Percentiles rank a stretch among this genome's conserved stretches.
Conservation (phyloP, 2,797 vertebrate genomes). For the Sebastiscus albofasciatus region DNA sequence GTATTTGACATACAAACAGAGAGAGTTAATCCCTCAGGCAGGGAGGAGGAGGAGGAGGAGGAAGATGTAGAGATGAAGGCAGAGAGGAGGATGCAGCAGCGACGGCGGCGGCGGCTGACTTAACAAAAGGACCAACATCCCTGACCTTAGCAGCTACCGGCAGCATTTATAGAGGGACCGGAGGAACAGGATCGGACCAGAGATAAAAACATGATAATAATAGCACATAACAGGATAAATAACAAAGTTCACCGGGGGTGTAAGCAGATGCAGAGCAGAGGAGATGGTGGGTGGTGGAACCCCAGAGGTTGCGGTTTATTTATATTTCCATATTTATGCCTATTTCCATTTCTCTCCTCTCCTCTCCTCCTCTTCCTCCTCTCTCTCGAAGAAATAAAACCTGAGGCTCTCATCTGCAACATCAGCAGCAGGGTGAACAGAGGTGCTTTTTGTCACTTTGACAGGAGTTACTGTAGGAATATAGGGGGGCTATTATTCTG, state of each 20-base stretch:
- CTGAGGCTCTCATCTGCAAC: constrained; percentile 69
- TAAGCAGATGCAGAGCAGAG: constrained; percentile 57
- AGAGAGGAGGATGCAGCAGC: not conserved
- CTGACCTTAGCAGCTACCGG: constrained; percentile 38
- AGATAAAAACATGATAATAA: constrained; percentile 38
- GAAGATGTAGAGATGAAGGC: constrained; percentile 19
- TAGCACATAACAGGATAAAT: constrained; percentile 47
- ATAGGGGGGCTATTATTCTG: constrained; percentile 51
- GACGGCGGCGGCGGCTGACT: not conserved
- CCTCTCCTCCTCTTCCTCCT: not conserved
- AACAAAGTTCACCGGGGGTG: constrained; percentile 62
- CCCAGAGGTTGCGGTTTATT: constrained; percentile 74
- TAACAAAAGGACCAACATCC: constrained; percentile 17
- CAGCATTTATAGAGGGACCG: not conserved
- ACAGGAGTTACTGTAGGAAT: constrained; percentile 59
- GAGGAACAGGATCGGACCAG: not conserved
- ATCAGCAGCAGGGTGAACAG: constrained; percentile 67
- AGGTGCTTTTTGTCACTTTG: constrained; percentile 72
- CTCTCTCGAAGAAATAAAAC: constrained; percentile 61
- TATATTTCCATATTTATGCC: constrained; percentile 64
- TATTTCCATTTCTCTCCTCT: constrained; percentile 47
- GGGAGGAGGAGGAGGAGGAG: not conserved
- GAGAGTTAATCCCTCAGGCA: constrained; percentile 30
- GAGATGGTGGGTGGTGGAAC: constrained; percentile 64
- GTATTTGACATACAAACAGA: constrained; percentile 15